Evolutionary conservation across 2,888 invertebrate species (phyloP).

Genomic region (Axea sp.): DNA sequence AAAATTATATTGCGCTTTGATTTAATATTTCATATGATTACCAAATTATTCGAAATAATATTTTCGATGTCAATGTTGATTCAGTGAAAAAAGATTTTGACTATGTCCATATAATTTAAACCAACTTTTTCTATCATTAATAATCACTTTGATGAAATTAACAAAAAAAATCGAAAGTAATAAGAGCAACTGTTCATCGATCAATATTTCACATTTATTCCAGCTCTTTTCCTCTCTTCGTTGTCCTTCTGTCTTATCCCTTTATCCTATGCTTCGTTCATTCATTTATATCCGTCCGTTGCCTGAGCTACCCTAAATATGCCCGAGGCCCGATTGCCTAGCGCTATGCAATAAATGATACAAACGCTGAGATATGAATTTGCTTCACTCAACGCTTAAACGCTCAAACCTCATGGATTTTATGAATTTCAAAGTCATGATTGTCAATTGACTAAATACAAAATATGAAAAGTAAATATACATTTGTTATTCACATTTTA

Average conservation of each 20-base stretch:
- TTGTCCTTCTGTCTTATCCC: not conserved
- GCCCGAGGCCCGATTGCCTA: conserved; percentile 26
- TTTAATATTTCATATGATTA: too few relatives aligned
- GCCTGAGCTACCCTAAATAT: conserved; percentile 19
- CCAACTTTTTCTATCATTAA: too few relatives aligned
- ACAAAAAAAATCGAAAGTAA: conserved; percentile 9
- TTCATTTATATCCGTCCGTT: conserved; percentile 28
- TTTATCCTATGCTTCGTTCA: conserved; percentile 1
- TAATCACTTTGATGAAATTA: too few relatives aligned
- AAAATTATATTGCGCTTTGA: too few relatives aligned
- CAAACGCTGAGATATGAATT: conserved; percentile 25
- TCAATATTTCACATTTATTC: conserved; percentile 17
- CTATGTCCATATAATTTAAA: too few relatives aligned
- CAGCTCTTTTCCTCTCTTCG: not conserved
- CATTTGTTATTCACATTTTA: too few relatives aligned
- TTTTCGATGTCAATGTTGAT: too few relatives aligned
- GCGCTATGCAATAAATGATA: conserved; percentile 23
- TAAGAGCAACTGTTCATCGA: conserved; percentile 21
- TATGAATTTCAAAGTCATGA: conserved; percentile 3
- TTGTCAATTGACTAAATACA: too few relatives aligned
- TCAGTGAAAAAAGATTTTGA: too few relatives aligned
- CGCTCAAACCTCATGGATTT: conserved; percentile 13
- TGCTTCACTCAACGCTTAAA: conserved; percentile 3
- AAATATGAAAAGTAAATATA: too few relatives aligned
- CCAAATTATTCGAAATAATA: too few relatives aligned